Base-by-base conservation (phyloP, 37 sponge, comb jelly and placozoan genomes). In the Dysidea cf. avara region DNA sequence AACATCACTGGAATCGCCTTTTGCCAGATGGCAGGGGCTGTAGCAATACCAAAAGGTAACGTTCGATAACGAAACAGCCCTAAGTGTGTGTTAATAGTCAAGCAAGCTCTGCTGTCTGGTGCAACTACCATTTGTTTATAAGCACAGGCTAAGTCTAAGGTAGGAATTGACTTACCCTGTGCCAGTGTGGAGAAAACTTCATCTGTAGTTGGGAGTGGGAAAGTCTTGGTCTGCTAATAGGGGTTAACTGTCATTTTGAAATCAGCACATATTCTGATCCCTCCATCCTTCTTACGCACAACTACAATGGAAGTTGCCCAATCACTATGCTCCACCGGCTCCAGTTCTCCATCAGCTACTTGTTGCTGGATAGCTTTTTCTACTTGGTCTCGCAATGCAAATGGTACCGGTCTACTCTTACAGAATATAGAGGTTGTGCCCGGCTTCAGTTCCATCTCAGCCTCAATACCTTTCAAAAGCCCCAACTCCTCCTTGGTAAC, bases 21-120 rank as follows among this genome's bases (percentile, higher is more conserved):
- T 18, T 68, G 69, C 69, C 69, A 68, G 51, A 68, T 50, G 6
- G 69, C 69, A 0, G 69, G 69, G 1, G 69, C 69, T 68, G 68
- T 28, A 28, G 68, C 68, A 2, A 67, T 38, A 2, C 68, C 68
- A 67, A 46, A 67, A 6, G 68, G 52, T 24, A 68, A 17, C 31
- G 25, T 9, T 0, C 1, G 7, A 31, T 24, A 49, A 25, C 50
- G 69, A 17, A 50, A 68, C 52, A 68, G 33, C 17, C 69, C 69
- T 1, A 68, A 18, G 29, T 68, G 69, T 7, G 69, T 48, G 53
- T 38, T 68, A 18, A 68, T 18, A 9, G 69, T 68, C 13, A 68
- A n/a, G 2, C 43, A 12, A 1, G 49, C 24, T 43, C 33, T 49
- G 25, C 52, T 24, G 17, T 48, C 50, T 33, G 17, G 48, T 2